phyloP scores from a whole-genome alignment of 2,113 vertebrate species.

The Calcarius ornatus region DNA sequence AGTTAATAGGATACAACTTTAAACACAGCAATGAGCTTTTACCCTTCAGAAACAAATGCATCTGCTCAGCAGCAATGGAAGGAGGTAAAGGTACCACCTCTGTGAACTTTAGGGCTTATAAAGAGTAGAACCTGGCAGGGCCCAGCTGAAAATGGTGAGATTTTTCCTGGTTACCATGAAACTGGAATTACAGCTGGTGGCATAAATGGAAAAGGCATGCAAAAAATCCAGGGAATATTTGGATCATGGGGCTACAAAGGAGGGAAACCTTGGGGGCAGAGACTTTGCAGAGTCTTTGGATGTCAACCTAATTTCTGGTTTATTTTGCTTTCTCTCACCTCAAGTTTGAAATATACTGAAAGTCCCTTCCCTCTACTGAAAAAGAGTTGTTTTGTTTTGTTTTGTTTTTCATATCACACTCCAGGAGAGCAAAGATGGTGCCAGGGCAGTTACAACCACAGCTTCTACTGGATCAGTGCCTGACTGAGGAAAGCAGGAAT shows the following conservation, averaged over 20 bases:
- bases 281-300: not conserved
- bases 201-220: conserved; percentile 18
- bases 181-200: conserved; percentile 31
- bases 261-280: not conserved
- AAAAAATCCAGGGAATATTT: conserved; percentile 34
- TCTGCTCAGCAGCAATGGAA: not conserved
- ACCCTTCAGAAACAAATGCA: not conserved
- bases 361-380: not conserved
- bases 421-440: conserved; percentile 25
- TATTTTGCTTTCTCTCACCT: conserved; percentile 23
- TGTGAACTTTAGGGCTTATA: not conserved
- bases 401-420: not conserved
- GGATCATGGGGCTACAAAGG: not conserved
- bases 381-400: not conserved
- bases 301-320: not conserved
- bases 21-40: not conserved
- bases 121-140: not conserved
- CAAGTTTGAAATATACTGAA: not conserved
- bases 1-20: not conserved
- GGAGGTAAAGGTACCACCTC: not conserved
- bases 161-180: not conserved
- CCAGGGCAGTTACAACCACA: conserved; percentile 32
- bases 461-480: conserved; percentile 19
- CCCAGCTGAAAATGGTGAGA: not conserved
- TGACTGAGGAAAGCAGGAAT: conserved; percentile 12